phyloP scores from a whole-genome alignment of 2,888 invertebrate genomes.

The Drosophila tanythrix region DNA sequence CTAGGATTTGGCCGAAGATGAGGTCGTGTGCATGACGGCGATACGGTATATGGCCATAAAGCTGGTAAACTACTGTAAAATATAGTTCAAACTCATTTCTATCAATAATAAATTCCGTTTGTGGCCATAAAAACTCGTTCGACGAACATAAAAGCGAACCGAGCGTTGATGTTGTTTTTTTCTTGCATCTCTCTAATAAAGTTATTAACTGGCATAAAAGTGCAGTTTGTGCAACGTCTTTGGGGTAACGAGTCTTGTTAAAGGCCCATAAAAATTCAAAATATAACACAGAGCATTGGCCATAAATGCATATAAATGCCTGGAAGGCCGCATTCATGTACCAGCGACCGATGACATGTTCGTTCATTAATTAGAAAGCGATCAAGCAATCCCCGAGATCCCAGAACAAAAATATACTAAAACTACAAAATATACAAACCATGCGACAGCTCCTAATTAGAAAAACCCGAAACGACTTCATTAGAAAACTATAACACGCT shows the following conservation, averaged over 20 bases:
- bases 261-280: conserved; percentile 74
- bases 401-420: not conserved
- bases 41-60: conserved; percentile 76
- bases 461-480: conserved; percentile 72
- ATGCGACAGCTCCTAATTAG: conserved; percentile 70
- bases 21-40: conserved; percentile 43
- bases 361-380: conserved; percentile 79
- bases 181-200: conserved; percentile 61
- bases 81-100: conserved; percentile 78
- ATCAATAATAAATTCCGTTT: conserved; percentile 70
- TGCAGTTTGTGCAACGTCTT: conserved; percentile 62
- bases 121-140: conserved; percentile 65
- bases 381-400: conserved; percentile 17
- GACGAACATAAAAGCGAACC: conserved; percentile 49
- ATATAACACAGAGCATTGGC: conserved; percentile 61
- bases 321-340: conserved; percentile 44
- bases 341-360: conserved; percentile 66
- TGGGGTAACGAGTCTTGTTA: conserved; percentile 63
- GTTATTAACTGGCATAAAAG: conserved; percentile 74
- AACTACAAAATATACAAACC: conserved; percentile 18
- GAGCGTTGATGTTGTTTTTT: conserved; percentile 11
- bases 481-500: conserved; percentile 80
- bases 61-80: conserved; percentile 75
- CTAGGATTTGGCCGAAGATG: conserved; percentile 48
- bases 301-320: conserved; percentile 75